phyloP scores from a whole-genome alignment of 2,797 vertebrate genomes.

The Falco concolor region DNA sequence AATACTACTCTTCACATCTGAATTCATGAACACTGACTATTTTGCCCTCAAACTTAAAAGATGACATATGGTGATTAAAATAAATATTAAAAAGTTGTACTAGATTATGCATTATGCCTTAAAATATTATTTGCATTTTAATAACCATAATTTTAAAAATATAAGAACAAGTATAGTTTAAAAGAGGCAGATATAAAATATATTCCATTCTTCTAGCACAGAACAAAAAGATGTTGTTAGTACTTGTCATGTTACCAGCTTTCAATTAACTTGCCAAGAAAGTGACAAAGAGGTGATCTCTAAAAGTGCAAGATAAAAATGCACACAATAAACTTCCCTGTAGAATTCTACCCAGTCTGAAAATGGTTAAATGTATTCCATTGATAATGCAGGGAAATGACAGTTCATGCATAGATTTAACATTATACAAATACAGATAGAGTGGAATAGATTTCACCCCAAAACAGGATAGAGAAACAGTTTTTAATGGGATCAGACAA shows the following conservation, averaged over 20 bases:
- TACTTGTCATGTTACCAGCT: neutral
- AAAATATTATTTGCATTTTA: neutral
- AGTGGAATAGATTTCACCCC: neutral
- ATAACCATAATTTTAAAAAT: neutral
- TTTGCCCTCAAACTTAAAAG: neutral
- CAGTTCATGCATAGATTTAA: neutral
- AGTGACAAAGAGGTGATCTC: neutral
- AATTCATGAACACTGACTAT: neutral
- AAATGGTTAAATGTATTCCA: neutral
- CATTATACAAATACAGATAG: neutral
- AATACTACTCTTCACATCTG: neutral
- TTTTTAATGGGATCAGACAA: neutral
- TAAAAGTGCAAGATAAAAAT: neutral
- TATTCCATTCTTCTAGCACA: neutral
- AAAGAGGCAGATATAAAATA: neutral
- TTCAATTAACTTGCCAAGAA: conserved; percentile 2
- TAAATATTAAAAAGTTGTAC: neutral
- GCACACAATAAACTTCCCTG: neutral
- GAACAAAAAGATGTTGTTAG: neutral
- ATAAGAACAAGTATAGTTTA: neutral
- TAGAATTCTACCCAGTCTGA: neutral
- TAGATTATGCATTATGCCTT: neutral
- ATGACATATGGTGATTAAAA: neutral
- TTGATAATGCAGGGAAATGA: neutral
- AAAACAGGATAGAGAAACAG: neutral